Conservation (phyloP, 2,888 invertebrate species). For the Calameuta pallipes region DNA sequence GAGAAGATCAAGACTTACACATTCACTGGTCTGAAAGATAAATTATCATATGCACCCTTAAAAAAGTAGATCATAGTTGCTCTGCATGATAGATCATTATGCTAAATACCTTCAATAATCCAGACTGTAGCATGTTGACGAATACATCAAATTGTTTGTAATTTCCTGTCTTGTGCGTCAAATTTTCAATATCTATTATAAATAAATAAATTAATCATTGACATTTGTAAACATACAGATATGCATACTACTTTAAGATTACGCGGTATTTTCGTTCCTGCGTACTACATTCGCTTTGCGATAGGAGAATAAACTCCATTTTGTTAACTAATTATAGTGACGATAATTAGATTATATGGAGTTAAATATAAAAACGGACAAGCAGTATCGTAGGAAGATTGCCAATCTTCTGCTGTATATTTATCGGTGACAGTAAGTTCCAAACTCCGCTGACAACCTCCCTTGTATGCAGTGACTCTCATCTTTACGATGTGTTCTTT, state of each 20-base stretch:
- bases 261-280: not conserved
- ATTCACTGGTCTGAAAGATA: constrained; percentile 67
- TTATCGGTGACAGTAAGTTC: constrained; percentile 68
- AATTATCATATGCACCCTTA: not conserved
- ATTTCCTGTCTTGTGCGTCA: constrained; percentile 70
- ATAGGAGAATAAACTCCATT: constrained; percentile 22
- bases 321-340: constrained; percentile 45
- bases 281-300: not conserved
- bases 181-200: constrained; percentile 68
- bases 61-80: not conserved
- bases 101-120: constrained; percentile 66
- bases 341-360: constrained; percentile 13
- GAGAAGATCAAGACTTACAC: constrained; percentile 68
- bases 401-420: constrained; percentile 70
- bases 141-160: constrained; percentile 70
- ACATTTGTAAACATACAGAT: not conserved
- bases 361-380: constrained; percentile 62
- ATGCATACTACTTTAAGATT: not conserved
- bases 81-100: not conserved
- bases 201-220: not conserved
- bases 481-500: constrained; percentile 67
- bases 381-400: constrained; percentile 68
- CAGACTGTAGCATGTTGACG: constrained; percentile 69
- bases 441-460: constrained; percentile 58
- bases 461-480: constrained; percentile 56